Evolutionary conservation across 2,888 invertebrate species (phyloP), one percentile per base, ranked within the genome.

Genomic region (Cheilosia pagana): DNA sequence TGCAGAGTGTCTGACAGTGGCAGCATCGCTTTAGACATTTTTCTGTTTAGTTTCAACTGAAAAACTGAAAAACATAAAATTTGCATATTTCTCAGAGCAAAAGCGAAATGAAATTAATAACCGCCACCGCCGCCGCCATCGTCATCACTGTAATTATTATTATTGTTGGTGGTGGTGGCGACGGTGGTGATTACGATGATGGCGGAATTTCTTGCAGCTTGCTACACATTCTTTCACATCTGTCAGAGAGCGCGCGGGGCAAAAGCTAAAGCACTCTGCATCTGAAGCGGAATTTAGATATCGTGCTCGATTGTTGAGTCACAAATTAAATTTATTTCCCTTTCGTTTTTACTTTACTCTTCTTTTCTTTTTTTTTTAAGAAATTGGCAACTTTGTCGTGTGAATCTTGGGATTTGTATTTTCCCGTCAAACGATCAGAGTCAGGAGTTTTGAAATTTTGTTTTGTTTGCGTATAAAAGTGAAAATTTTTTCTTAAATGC

Each of bases 71-170:
- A n/a, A 10, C 28, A 57, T 19, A 6, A 14, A 35, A 57, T 57
- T 57, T 57, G 55, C 55, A 57, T 57, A 57, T 57, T 35, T 57
- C 28, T 35, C 28, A 23, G 25, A 50, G 55, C 16, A 14, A 35
- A 12, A 23, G 31, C 31, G 16, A 50, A 63, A 50, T 63, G 19
- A 31, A 48, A 28, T 63, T 63, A 63, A 63, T 63, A 63, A 63
- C 48, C 19, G 63, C 63, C 45, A 48, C 19, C 28, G 48, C 28
- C 16, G 39, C n/a, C 28, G 35, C n/a, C 57, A 25, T 3, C 28
- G 48, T 63, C 48, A 50, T 48, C 48, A 14, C 31, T 16, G 48
- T 48, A 41, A 59, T 59, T 59, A 41, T 41, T 21, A 50, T 63
- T 12, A 16, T 16, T 45, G 28, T 59, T 23, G 14, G 21, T 12